These are phyloP conservation scores for Phoxinus dragarum DNA, from an alignment of 2,797 vertebrate genomes.

Conservation along the genomic window DNA sequence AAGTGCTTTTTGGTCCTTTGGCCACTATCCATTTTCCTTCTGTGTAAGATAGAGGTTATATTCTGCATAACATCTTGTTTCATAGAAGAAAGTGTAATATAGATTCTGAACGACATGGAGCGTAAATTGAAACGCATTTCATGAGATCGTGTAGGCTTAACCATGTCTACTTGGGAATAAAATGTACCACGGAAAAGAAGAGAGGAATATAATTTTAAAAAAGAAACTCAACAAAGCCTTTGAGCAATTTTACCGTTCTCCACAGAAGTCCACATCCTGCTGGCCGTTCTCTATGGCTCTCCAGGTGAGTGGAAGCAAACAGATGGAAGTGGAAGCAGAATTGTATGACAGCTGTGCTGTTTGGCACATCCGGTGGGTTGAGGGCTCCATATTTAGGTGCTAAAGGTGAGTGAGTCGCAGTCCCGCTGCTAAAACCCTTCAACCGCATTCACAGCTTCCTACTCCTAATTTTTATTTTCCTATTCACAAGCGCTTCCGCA, in stretches of 20 bases:
- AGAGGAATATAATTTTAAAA: neutral
- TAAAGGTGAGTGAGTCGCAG: conserved; percentile 22
- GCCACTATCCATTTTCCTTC: neutral
- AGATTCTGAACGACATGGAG: no score
- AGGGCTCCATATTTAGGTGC: conserved; percentile 37
- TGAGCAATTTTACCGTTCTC: conserved; percentile 21
- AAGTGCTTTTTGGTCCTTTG: neutral
- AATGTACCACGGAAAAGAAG: neutral
- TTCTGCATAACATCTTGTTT: neutral
- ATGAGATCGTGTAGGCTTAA: neutral
- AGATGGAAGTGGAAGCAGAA: conserved; percentile 20
- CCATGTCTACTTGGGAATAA: neutral
- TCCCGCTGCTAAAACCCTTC: conserved; percentile 33
- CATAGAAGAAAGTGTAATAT: neutral
- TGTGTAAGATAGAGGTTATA: neutral
- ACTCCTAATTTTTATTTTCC: conserved; percentile 48
- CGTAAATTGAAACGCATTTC: neutral
- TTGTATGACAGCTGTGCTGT: conserved; percentile 43
- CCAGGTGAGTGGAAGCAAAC: conserved; percentile 33
- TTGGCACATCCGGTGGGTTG: neutral
- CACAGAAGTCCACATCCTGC: conserved; percentile 39
- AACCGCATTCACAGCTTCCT: conserved; percentile 25
- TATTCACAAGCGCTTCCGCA: conserved; percentile 10
- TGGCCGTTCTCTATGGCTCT: conserved; percentile 31
- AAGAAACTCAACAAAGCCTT: neutral